Percentiles rank a stretch among this genome's conserved stretches.
Evolutionary conservation across 2,888 invertebrate genomes (phyloP).

Genomic region (Gymnosoma rotundatum): DNA sequence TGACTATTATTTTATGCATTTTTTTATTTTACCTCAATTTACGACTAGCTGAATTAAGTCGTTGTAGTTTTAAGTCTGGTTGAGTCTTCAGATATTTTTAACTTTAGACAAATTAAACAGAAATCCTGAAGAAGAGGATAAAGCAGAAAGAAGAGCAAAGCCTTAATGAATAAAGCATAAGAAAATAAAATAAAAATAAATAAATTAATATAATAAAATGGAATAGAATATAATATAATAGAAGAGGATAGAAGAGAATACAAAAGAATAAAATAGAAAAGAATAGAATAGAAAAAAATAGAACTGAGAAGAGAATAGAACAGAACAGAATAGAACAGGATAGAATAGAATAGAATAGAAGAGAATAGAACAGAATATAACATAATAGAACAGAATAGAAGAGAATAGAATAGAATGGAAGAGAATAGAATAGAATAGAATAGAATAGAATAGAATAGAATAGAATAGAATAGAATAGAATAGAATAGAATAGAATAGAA

Average conservation of each 20-base stretch:
- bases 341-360: no score
- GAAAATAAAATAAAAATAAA: no score
- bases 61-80: conserved; percentile 20
- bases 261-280: neutral
- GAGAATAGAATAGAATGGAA: neutral
- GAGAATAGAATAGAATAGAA: neutral
- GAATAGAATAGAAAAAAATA: neutral
- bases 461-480: neutral
- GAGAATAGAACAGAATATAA: neutral
- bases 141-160: neutral
- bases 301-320: neutral
- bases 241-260: neutral
- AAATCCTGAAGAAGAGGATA: neutral
- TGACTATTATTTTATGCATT: neutral
- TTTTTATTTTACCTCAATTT: neutral
- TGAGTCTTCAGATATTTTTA: conserved; percentile 11
- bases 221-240: no score
- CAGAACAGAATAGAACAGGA: no score
- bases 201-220: neutral
- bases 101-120: conserved; percentile 24
- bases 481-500: no score
- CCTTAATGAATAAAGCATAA: no score
- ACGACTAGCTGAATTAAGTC: conserved; percentile 35
- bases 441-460: neutral
- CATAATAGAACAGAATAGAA: neutral